Percentiles rank a stretch among this genome's conserved stretches.
phyloP scores from a whole-genome alignment of 2,113 vertebrate genomes.

The Pontoporia blainvillei region DNA sequence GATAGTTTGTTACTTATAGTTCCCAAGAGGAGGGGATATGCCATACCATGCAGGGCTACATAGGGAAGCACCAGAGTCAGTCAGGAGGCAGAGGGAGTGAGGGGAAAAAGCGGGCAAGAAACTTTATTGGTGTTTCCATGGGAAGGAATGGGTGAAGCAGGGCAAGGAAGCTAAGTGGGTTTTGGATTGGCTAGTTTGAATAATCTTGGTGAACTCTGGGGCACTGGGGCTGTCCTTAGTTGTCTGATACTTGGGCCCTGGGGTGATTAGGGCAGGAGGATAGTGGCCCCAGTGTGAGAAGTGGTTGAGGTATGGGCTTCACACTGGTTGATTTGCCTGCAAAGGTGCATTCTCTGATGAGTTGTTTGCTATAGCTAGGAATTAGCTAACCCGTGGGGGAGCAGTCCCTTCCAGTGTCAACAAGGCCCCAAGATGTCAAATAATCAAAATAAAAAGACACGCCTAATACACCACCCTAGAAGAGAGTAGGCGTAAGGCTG shows the following conservation, averaged over 20 bases:
- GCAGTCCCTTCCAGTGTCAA: neutral
- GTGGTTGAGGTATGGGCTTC: neutral
- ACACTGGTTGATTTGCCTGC: neutral
- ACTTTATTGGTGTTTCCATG: neutral
- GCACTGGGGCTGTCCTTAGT: neutral
- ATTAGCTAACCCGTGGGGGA: neutral
- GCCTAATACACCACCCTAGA: neutral
- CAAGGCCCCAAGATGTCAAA: neutral
- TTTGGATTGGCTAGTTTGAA: neutral
- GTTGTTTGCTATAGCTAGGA: neutral
- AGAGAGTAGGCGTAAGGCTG: neutral
- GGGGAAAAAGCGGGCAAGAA: neutral
- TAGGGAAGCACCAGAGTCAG: neutral
- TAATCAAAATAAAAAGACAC: neutral
- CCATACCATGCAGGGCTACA: neutral
- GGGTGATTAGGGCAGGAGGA: neutral
- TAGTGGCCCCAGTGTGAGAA: neutral
- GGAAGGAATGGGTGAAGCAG: neutral
- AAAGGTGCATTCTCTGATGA: neutral
- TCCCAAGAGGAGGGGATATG: neutral
- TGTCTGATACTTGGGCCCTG: neutral
- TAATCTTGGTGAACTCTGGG: neutral
- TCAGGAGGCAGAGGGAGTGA: neutral
- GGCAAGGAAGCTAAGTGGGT: neutral
- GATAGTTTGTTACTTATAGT: neutral